A percentile compares a stretch with the other conserved stretches of the same genome.
These are phyloP conservation scores for Lampris megalopsis DNA, from an alignment of 2,113 vertebrate species.

Conservation along the genomic window DNA sequence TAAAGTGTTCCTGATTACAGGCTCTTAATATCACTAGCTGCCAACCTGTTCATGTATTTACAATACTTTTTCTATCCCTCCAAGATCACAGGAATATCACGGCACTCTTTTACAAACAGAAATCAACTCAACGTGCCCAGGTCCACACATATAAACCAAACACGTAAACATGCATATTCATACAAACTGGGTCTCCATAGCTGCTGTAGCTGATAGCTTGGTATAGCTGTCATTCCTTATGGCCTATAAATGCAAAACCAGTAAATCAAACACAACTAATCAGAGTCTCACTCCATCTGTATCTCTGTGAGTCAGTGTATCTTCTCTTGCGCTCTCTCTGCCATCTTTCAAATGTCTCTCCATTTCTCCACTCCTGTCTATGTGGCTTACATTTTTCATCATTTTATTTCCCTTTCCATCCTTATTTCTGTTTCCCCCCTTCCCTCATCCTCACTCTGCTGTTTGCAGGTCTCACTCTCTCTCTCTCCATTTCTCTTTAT, in stretches of 20 bases:
- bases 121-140: too few species aligned
- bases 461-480: slow-evolving; percentile 38
- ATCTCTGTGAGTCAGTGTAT: neutral
- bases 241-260: slow-evolving; percentile 36
- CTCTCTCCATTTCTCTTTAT: slow-evolving; percentile 35
- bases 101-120: too few species aligned
- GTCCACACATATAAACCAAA: too few species aligned
- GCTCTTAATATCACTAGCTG: too few species aligned
- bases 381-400: slow-evolving; percentile 4
- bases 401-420: slow-evolving; percentile 40
- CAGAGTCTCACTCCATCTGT: slow-evolving; percentile 20
- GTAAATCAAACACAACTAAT: slow-evolving; percentile 40
- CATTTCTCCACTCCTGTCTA: slow-evolving; percentile 24
- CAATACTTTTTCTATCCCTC: too few species aligned
- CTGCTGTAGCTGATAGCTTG: slow-evolving; percentile 9
- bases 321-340: neutral
- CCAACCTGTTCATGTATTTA: too few species aligned
- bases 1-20: too few species aligned
- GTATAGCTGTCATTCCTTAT: slow-evolving; percentile 8
- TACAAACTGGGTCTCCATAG: neutral
- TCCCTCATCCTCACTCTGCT: slow-evolving; percentile 17
- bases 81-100: too few species aligned
- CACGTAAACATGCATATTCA: neutral
- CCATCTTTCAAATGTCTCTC: neutral
- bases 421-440: neutral